Conservation (phyloP, 2,888 invertebrate species). For the Gisinianus flammeolus region DNA sequence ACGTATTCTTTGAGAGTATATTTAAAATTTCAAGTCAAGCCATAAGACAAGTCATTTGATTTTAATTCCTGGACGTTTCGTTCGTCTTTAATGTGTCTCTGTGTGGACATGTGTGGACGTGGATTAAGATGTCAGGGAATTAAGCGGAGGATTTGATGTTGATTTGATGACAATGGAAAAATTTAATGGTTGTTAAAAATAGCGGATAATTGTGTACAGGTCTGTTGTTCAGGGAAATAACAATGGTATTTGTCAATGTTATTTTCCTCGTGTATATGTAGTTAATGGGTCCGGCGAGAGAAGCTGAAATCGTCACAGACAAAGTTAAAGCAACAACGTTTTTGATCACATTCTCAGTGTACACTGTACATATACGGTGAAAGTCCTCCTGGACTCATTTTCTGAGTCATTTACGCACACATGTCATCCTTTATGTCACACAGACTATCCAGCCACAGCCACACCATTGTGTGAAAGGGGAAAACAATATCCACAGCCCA, state of each 20-base stretch:
- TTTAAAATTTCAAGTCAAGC: no score
- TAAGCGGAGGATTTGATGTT: background rate
- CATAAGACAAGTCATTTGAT: no score
- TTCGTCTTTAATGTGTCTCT: no score
- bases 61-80: no score
- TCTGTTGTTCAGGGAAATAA: background rate
- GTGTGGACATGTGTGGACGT: no score
- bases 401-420: background rate
- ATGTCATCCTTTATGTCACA: background rate
- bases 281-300: background rate
- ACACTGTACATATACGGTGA: background rate
- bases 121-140: no score
- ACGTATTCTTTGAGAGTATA: no score
- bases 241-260: background rate
- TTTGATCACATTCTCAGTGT: background rate
- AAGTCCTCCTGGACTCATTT: background rate
- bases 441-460: background rate
- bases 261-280: background rate
- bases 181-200: background rate
- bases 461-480: background rate
- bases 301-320: background rate
- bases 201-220: background rate
- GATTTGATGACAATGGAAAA: background rate
- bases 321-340: no score
- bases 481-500: background rate